Conservation (phyloP, 2,888 invertebrate genomes). For the Lymantria dispar region DNA sequence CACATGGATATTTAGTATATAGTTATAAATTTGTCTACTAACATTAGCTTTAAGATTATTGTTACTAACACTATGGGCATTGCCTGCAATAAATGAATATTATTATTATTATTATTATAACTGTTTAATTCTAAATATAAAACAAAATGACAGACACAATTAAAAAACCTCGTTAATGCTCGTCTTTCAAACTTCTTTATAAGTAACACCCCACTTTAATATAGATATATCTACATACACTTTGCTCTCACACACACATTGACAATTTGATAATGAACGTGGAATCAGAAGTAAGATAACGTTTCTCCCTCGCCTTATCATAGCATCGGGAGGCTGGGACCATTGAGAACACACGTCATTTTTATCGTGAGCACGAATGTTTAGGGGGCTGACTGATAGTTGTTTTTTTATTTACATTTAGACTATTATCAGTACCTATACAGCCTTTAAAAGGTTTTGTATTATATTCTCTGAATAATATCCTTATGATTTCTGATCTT, state of each 20-base stretch:
- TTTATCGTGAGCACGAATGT: slow-evolving; percentile 39
- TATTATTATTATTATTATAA: no score
- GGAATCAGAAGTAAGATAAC: slow-evolving; percentile 67
- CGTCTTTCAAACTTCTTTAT: no score
- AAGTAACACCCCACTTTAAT: no score
- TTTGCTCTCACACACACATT: slow-evolving; percentile 28
- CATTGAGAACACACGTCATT: slow-evolving; percentile 50
- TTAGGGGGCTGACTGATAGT: slow-evolving; percentile 31
- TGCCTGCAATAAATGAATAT: no score
- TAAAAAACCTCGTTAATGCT: no score
- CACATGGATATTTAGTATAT: no score
- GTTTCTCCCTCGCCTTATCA: slow-evolving; percentile 51
- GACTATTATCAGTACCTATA: slow-evolving; percentile 17
- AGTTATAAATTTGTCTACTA: no score
- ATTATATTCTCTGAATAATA: neutral
- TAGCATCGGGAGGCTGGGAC: slow-evolving; percentile 46
- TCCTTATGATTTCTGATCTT: no score
- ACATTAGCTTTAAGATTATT: no score
- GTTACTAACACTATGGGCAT: no score
- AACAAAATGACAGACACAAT: no score
- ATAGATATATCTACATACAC: neutral
- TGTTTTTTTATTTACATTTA: slow-evolving; percentile 22
- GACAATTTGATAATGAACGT: slow-evolving; percentile 70
- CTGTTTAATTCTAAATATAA: no score
- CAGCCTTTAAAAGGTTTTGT: slow-evolving; percentile 3